These are phyloP conservation scores for Gari tellinella DNA, from an alignment of 2,888 invertebrate species.

Conservation along the genomic window DNA sequence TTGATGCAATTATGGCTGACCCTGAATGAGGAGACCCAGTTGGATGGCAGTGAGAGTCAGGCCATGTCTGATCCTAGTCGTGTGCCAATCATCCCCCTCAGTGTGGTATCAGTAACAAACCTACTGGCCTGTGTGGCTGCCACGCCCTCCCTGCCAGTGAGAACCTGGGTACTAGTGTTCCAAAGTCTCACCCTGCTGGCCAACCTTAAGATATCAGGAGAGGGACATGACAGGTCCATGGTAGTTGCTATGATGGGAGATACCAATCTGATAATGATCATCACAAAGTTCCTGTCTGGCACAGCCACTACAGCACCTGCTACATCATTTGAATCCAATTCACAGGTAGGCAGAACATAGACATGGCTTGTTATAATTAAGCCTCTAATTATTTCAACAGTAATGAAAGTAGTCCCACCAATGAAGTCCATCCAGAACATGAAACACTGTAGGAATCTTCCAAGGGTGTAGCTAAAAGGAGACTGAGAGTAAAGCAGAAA, in stretches of 20 bases:
- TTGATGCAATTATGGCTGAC: conserved; percentile 94
- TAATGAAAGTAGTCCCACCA: too few species aligned
- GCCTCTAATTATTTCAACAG: too few species aligned
- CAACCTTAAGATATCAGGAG: conserved; percentile 85
- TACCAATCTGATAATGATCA: conserved; percentile 76
- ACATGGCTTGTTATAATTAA: too few species aligned
- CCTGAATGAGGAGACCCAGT: conserved; percentile 88
- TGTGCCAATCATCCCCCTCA: conserved; percentile 88
- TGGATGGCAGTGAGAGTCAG: conserved; percentile 70
- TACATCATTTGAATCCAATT: conserved; percentile 40
- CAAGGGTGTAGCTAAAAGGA: too few species aligned
- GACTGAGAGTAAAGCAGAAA: too few species aligned
- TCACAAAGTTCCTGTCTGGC: conserved; percentile 81
- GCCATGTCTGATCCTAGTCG: conserved; percentile 75
- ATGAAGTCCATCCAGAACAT: too few species aligned
- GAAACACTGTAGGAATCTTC: too few species aligned
- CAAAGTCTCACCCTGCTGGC: conserved; percentile 91
- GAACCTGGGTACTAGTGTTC: conserved; percentile 92
- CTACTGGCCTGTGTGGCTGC: conserved; percentile 89
- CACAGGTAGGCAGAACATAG: conserved; percentile 31
- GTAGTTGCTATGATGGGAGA: conserved; percentile 79
- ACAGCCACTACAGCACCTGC: conserved; percentile 68
- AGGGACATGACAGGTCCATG: conserved; percentile 68
- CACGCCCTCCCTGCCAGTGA: conserved; percentile 89
- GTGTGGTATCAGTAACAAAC: conserved; percentile 87